A percentile compares a stretch with the other conserved stretches of the same genome.
Evolutionary conservation across 2,113 vertebrate genomes (phyloP).

Genomic region (Tonatia bakeri): DNA sequence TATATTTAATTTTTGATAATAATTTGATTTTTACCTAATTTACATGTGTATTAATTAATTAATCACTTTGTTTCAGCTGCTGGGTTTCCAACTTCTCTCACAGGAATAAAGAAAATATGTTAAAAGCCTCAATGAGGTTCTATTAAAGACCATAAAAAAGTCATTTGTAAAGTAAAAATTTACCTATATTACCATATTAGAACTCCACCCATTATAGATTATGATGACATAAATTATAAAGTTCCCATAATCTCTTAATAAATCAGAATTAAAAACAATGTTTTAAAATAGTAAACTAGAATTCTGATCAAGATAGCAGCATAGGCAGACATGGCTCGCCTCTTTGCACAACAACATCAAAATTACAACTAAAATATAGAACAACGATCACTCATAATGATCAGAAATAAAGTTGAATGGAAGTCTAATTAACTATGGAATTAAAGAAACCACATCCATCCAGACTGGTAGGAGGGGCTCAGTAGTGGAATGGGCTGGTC

Average conservation of each 20-base stretch:
- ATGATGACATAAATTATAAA: background rate
- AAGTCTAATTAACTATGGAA: no score
- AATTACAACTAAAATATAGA: no score
- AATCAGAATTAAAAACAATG: background rate
- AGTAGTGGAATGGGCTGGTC: no score
- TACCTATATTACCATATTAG: background rate
- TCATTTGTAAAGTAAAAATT: background rate
- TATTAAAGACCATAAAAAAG: background rate
- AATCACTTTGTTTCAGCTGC: background rate
- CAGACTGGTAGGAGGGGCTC: no score
- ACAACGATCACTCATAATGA: no score
- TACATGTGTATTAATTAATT: background rate
- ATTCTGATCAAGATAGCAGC: no score
- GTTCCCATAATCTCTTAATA: background rate
- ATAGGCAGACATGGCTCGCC: no score
- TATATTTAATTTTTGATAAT: background rate
- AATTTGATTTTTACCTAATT: background rate
- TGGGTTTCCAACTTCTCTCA: background rate
- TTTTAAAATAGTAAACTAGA: background rate
- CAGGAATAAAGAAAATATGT: background rate
- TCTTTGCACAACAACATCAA: no score
- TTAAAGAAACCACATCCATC: no score
- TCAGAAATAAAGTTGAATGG: no score
- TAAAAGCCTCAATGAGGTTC: background rate
- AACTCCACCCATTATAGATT: background rate